Percentiles rank a stretch among this genome's conserved stretches.
Evolutionary conservation across 2,113 vertebrate species (phyloP).

Genomic region (Pelecanoides urinatrix): DNA sequence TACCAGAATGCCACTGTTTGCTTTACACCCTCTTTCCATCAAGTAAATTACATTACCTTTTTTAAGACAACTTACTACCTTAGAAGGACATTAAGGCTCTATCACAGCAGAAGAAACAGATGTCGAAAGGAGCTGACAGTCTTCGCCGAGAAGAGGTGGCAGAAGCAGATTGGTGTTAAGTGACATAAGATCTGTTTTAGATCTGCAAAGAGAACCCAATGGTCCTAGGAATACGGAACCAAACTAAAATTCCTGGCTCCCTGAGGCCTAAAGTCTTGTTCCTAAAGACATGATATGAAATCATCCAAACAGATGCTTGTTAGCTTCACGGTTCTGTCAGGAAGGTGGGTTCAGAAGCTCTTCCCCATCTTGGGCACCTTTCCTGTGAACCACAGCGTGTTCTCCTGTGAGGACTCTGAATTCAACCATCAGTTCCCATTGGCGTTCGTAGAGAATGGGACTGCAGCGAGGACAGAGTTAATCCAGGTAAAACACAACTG

Average conservation of each 20-base stretch:
- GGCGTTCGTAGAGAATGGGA: too few relatives aligned
- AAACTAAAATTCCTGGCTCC: not conserved
- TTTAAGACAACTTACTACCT: not conserved
- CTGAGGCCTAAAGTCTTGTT: not conserved
- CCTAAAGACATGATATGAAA: not conserved
- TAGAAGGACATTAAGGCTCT: not conserved
- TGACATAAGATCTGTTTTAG: not conserved
- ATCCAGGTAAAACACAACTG: not conserved
- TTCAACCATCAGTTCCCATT: not conserved
- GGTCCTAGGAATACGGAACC: not conserved
- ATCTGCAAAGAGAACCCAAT: not conserved
- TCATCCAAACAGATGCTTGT: not conserved
- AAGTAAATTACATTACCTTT: not conserved
- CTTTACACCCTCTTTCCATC: not conserved
- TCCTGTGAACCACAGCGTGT: not conserved
- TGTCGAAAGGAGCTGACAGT: not conserved
- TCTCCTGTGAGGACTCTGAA: not conserved
- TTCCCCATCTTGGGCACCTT: not conserved
- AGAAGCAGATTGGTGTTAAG: not conserved
- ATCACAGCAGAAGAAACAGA: not conserved
- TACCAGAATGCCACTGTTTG: not conserved
- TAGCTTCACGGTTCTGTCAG: not conserved
- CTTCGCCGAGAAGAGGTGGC: not conserved
- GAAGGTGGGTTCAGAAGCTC: not conserved
- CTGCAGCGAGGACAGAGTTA: not conserved